Evolutionary conservation across 2,113 vertebrate genomes (phyloP).

Genomic region (Microtus ochrogaster): DNA sequence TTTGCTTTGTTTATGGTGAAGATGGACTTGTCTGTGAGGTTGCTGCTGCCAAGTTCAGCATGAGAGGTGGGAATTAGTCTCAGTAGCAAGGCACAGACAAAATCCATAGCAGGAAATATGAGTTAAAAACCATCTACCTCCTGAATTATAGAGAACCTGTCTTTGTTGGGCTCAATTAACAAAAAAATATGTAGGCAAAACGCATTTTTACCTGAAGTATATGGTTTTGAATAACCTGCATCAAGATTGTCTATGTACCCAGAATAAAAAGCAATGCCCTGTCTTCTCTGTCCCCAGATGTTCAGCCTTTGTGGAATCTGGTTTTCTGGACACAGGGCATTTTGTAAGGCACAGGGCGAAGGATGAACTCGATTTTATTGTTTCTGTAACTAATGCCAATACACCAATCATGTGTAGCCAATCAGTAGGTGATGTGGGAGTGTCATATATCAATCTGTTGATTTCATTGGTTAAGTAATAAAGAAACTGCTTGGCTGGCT

Average conservation of each 20-base stretch:
- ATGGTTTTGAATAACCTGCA: not conserved
- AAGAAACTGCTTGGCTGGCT: too few relatives aligned
- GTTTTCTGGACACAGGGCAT: not conserved
- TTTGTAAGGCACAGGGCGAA: not conserved
- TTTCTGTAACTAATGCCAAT: conserved; percentile 20
- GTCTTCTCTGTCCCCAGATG: not conserved
- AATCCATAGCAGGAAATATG: not conserved
- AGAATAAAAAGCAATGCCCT: not conserved
- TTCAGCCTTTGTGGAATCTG: not conserved
- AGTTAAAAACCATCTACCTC: not conserved
- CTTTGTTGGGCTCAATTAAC: not conserved
- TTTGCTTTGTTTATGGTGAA: conserved; percentile 62
- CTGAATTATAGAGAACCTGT: not conserved
- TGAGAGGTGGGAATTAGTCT: not conserved
- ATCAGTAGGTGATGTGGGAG: too few relatives aligned
- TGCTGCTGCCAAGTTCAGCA: not conserved
- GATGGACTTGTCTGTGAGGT: not conserved
- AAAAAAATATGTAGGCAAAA: not conserved
- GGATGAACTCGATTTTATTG: not conserved
- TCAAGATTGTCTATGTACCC: not conserved
- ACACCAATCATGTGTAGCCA: not conserved
- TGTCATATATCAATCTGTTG: too few relatives aligned
- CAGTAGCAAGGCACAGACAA: not conserved
- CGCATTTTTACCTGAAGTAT: not conserved
- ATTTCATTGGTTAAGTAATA: too few relatives aligned